Conservation (phyloP, 2,113 vertebrate species). For the Ammodytes marinus region DNA sequence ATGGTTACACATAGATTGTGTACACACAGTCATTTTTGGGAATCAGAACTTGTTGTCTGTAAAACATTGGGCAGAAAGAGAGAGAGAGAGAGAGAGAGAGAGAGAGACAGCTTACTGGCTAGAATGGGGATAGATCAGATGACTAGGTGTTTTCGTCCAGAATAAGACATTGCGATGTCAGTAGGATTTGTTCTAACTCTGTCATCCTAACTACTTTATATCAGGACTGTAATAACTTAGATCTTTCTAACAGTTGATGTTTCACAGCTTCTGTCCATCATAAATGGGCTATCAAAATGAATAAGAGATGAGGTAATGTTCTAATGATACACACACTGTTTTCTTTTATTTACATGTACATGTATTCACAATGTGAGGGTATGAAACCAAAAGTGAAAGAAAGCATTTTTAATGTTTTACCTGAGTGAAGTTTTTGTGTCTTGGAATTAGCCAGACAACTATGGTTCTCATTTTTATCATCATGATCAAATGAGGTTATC, state of each 20-base stretch:
- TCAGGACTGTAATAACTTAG: not conserved
- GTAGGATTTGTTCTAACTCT: not conserved
- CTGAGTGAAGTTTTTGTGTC: not conserved
- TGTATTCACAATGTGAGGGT: conserved; percentile 1
- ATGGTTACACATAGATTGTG: not conserved
- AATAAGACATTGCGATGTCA: conserved; percentile 4
- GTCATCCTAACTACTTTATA: not conserved
- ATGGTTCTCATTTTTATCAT: not conserved
- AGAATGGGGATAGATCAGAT: not conserved
- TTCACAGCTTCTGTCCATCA: not conserved
- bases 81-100: not conserved
- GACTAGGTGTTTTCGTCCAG: not conserved
- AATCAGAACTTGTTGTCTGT: not conserved
- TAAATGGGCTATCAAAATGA: conserved; percentile 1
- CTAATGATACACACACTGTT: not conserved
- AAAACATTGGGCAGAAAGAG: not conserved
- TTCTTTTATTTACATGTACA: not conserved
- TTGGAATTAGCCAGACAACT: not conserved
- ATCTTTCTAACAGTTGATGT: not conserved
- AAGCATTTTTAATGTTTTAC: not conserved
- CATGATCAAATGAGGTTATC: not conserved
- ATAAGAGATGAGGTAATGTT: conserved; percentile 8
- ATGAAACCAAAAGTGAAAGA: conserved; percentile 7
- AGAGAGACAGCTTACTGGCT: not conserved
- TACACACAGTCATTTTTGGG: not conserved